These are phyloP conservation scores for Trinectes maculatus DNA, from an alignment of 2,113 vertebrate genomes.

Conservation along the genomic window DNA sequence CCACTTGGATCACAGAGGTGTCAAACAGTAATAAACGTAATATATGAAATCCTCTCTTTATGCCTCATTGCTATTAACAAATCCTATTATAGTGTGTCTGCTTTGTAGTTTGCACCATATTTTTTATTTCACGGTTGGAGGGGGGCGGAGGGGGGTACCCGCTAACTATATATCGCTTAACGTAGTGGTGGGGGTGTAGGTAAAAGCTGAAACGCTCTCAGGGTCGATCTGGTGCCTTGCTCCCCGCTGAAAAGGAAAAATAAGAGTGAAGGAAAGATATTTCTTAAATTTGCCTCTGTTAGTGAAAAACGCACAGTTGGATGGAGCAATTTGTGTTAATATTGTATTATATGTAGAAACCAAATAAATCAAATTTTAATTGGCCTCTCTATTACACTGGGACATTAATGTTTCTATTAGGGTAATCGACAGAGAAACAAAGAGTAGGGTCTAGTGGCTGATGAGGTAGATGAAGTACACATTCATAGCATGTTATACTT, in stretches of 20 bases:
- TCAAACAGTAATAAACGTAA: constrained; percentile 71
- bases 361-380: constrained; percentile 32
- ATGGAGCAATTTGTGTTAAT: constrained; percentile 21
- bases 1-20: constrained; percentile 52
- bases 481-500: background rate
- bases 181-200: constrained; percentile 23
- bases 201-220: constrained; percentile 52
- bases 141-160: constrained; percentile 44
- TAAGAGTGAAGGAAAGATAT: constrained; percentile 32
- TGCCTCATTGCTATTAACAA: constrained; percentile 75
- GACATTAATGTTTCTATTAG: constrained; percentile 19
- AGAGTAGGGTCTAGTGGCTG: background rate
- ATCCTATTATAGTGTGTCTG: constrained; percentile 68
- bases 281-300: constrained; percentile 47
- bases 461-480: constrained; percentile 1
- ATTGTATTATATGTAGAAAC: constrained; percentile 21
- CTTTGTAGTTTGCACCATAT: constrained; percentile 41
- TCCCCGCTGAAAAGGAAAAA: constrained; percentile 24
- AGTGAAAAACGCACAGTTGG: constrained; percentile 29
- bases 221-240: constrained; percentile 30
- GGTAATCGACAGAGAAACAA: constrained; percentile 22
- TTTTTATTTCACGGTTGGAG: constrained; percentile 69
- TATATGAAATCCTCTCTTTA: constrained; percentile 69
- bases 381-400: constrained; percentile 36
- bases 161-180: constrained; percentile 56